These are phyloP conservation scores for Eulemur albifrons DNA, from an alignment of 2,797 vertebrate genomes.

Conservation along the genomic window DNA sequence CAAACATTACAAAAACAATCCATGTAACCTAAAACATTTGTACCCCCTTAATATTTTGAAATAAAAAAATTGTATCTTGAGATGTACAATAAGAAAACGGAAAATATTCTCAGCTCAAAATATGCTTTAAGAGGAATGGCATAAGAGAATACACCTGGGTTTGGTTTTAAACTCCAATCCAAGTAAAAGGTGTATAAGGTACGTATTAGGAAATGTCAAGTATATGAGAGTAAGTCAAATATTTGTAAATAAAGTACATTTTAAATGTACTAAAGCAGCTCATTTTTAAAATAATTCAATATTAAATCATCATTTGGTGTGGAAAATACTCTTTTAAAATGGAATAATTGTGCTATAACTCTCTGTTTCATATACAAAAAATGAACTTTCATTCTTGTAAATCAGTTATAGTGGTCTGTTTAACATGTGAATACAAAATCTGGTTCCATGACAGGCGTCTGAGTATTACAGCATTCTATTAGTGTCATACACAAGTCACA, in stretches of 20 bases:
- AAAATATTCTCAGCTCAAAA: not conserved
- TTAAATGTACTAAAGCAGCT: not conserved
- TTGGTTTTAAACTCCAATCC: not conserved
- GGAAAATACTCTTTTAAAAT: not conserved
- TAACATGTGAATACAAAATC: not conserved
- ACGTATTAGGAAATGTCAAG: not conserved
- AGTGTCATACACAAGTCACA: fast-evolving
- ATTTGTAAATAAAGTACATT: not conserved
- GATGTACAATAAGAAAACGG: not conserved
- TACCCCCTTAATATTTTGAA: too few species aligned
- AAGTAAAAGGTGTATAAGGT: not conserved
- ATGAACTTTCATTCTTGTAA: not conserved
- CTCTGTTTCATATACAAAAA: not conserved
- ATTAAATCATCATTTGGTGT: not conserved
- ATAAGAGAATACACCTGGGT: not conserved
- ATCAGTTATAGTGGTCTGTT: not conserved
- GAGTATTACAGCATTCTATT: not conserved
- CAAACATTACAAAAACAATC: too few species aligned
- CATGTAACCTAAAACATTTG: too few species aligned
- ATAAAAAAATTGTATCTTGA: not conserved
- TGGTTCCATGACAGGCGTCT: not conserved
- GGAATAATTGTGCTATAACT: not conserved
- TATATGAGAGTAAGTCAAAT: not conserved
- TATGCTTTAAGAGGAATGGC: not conserved
- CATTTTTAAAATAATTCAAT: not conserved